These are phyloP conservation scores for Ictalurus furcatus DNA, from an alignment of 2,113 vertebrate genomes.

Conservation along the genomic window DNA sequence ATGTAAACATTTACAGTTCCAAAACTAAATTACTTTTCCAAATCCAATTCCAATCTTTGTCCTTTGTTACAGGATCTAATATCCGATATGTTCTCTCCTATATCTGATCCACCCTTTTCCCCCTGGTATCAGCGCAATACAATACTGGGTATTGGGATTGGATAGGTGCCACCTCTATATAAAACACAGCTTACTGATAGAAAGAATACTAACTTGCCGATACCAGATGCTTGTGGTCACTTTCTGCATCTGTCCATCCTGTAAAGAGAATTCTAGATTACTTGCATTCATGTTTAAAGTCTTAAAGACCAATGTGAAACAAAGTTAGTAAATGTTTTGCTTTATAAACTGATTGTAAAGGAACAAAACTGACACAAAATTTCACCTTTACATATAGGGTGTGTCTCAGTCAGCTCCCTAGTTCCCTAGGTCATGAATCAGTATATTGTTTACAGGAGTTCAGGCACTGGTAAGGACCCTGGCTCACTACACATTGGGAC, in stretches of 20 bases:
- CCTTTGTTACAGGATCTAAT: background rate
- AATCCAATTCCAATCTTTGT: background rate
- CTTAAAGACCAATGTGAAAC: background rate
- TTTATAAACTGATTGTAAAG: background rate
- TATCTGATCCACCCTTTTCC: background rate
- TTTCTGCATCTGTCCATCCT: slow-evolving; percentile 85
- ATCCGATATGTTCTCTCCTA: background rate
- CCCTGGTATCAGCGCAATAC: background rate
- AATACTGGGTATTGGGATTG: background rate
- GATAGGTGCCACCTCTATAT: background rate
- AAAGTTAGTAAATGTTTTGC: background rate
- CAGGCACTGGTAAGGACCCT: too few species aligned
- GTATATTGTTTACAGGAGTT: too few species aligned
- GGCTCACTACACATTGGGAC: too few species aligned
- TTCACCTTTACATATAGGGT: background rate
- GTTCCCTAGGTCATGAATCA: too few species aligned
- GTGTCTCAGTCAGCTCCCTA: background rate
- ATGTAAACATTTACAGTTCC: background rate
- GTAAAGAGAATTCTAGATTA: slow-evolving; percentile 44
- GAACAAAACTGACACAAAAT: background rate
- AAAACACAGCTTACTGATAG: background rate
- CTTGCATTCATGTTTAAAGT: background rate
- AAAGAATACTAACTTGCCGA: slow-evolving; percentile 72
- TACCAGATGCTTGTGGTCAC: slow-evolving; percentile 85
- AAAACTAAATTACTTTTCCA: background rate